Percentiles rank a stretch among this genome's conserved stretches.
phyloP scores from a whole-genome alignment of 2,113 vertebrate species.

The Mastomys coucha region DNA sequence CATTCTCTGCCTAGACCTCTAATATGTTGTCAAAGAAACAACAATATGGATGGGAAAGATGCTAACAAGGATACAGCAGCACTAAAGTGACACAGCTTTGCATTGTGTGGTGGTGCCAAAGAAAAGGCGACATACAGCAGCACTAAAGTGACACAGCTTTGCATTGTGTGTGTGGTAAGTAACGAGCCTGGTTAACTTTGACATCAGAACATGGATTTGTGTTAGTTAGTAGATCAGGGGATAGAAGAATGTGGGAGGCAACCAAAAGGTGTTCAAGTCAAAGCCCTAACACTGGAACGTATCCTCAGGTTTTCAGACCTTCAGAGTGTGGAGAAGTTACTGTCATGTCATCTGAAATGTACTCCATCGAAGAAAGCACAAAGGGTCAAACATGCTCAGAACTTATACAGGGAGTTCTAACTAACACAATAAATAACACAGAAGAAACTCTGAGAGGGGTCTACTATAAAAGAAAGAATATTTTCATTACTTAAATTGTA shows the following conservation, averaged over 20 bases:
- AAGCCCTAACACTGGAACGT: background rate
- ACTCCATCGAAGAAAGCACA: background rate
- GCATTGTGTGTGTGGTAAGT: background rate
- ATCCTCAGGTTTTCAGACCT: background rate
- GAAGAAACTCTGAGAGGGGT: background rate
- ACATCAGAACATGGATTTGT: background rate
- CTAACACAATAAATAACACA: background rate
- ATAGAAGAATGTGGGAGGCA: too few species aligned
- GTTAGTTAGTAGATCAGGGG: background rate
- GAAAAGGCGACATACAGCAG: background rate
- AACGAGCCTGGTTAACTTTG: background rate
- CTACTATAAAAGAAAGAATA: background rate
- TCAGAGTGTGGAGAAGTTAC: background rate
- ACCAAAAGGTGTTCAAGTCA: background rate
- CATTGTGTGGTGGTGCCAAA: background rate
- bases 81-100: background rate
- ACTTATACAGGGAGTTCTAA: background rate
- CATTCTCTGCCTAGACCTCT: background rate
- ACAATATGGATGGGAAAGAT: background rate
- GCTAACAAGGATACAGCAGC: background rate
- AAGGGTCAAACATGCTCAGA: background rate
- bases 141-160: background rate
- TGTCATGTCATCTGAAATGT: background rate
- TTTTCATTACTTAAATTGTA: constrained; percentile 43
- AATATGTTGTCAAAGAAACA: background rate